A percentile compares a stretch with the other conserved stretches of the same genome.
Evolutionary conservation across 2,888 invertebrate genomes (phyloP).

Genomic region (Ichneumon xanthorius): DNA sequence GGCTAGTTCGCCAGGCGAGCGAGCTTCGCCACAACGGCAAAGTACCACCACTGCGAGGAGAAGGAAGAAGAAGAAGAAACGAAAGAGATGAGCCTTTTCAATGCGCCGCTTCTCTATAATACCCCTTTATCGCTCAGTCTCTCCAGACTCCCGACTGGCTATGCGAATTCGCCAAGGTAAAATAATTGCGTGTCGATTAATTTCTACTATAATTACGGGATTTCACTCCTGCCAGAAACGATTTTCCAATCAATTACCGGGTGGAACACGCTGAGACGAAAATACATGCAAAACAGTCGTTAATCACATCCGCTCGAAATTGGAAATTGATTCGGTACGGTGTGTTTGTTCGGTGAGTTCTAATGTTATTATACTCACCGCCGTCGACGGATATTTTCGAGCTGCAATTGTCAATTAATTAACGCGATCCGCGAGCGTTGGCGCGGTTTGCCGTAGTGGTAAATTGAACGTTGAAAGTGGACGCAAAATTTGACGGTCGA

Average conservation of each 20-base stretch:
- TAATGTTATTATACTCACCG: not conserved
- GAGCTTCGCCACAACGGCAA: conserved; percentile 60
- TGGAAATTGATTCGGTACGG: not conserved
- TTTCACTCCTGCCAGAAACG: conserved; percentile 27
- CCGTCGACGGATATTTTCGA: not conserved
- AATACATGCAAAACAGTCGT: not conserved
- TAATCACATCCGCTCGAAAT: not conserved
- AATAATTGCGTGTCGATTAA: conserved; percentile 47
- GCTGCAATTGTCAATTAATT: not conserved
- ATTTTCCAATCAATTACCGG: conserved; percentile 31
- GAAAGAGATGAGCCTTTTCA: conserved; percentile 61
- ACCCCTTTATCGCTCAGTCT: conserved; percentile 43
- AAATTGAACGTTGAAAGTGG: not conserved
- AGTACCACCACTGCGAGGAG: conserved; percentile 36
- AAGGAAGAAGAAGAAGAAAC: conserved; percentile 41
- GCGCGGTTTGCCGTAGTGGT: not conserved
- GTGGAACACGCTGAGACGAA: conserved; percentile 10
- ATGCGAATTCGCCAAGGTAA: conserved; percentile 52
- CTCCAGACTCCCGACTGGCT: conserved; percentile 40
- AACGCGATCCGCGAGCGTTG: not conserved
- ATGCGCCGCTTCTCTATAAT: conserved; percentile 41
- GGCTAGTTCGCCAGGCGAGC: conserved; percentile 66
- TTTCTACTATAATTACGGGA: conserved; percentile 27
- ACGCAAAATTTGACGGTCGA: not conserved
- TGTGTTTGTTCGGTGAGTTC: not conserved